Percentiles rank a stretch among this genome's conserved stretches.
phyloP scores from a whole-genome alignment of 2,888 invertebrate species.

The Apamea sordens region DNA sequence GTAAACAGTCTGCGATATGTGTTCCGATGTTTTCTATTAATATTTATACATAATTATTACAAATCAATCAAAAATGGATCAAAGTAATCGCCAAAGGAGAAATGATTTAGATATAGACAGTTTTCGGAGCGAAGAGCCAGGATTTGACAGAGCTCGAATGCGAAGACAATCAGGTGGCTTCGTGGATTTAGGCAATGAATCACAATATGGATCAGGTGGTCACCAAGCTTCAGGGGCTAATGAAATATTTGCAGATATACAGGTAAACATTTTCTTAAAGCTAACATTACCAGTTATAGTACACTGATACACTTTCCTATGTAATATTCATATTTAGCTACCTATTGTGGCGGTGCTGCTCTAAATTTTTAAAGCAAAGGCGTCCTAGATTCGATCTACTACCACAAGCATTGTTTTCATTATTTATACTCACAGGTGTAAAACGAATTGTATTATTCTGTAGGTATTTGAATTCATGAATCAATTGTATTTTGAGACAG shows the following conservation, averaged over 20 bases:
- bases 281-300: neutral
- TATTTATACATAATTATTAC: slow-evolving; percentile 49
- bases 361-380: slow-evolving; percentile 15
- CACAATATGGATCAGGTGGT: slow-evolving; percentile 94
- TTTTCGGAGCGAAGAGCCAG: slow-evolving; percentile 86
- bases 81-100: slow-evolving; percentile 79
- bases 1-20: slow-evolving; percentile 61
- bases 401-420: slow-evolving; percentile 8
- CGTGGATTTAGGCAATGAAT: slow-evolving; percentile 94
- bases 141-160: slow-evolving; percentile 88
- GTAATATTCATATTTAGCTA: slow-evolving; percentile 11
- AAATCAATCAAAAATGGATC: slow-evolving; percentile 79
- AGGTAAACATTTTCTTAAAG: slow-evolving; percentile 88
- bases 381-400: slow-evolving; percentile 13
- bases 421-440: slow-evolving; percentile 6
- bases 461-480: neutral
- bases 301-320: slow-evolving; percentile 30
- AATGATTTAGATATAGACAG: slow-evolving; percentile 85
- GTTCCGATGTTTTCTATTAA: slow-evolving; percentile 55
- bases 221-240: slow-evolving; percentile 96
- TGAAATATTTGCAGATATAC: slow-evolving; percentile 97
- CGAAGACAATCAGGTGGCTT: slow-evolving; percentile 93
- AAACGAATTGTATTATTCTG: neutral
- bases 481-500: neutral
- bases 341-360: slow-evolving; percentile 6